phyloP scores from a whole-genome alignment of 2,888 invertebrate species.

The Hololepta plana region DNA sequence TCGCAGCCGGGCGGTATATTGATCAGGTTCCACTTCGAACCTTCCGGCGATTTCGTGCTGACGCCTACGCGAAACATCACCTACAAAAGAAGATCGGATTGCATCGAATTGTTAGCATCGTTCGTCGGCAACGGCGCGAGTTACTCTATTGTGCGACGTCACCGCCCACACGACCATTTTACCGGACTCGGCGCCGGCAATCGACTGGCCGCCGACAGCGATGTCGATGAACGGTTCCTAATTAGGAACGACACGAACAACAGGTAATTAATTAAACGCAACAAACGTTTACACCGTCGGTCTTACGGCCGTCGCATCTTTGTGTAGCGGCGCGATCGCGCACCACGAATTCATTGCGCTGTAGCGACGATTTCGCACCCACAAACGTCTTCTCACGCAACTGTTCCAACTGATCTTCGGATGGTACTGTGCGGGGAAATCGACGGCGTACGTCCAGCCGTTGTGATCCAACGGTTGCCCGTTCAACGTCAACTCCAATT shows the following conservation, averaged over 20 bases:
- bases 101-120: slow-evolving; percentile 9
- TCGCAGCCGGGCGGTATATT: slow-evolving; percentile 62
- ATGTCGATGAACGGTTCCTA: slow-evolving; percentile 87
- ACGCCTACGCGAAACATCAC: slow-evolving; percentile 76
- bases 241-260: slow-evolving; percentile 12
- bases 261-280: not conserved
- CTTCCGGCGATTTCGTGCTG: slow-evolving; percentile 68
- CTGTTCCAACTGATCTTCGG: slow-evolving; percentile 76
- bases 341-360: slow-evolving; percentile 87
- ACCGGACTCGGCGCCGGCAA: slow-evolving; percentile 60
- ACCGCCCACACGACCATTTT: slow-evolving; percentile 81
- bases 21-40: slow-evolving; percentile 66
- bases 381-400: slow-evolving; percentile 74
- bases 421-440: slow-evolving; percentile 72
- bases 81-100: slow-evolving; percentile 23
- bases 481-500: slow-evolving; percentile 63
- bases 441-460: slow-evolving; percentile 87
- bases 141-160: slow-evolving; percentile 73
- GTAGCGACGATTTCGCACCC: slow-evolving; percentile 76
- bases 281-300: slow-evolving; percentile 1
- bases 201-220: slow-evolving; percentile 66
- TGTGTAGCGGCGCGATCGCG: slow-evolving; percentile 73
- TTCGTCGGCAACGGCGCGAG: not conserved
- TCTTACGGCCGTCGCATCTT: slow-evolving; percentile 63
- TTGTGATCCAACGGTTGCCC: slow-evolving; percentile 79